Evolutionary conservation across 2,113 vertebrate genomes (phyloP).

Genomic region (Tychaedon coryphoeus): DNA sequence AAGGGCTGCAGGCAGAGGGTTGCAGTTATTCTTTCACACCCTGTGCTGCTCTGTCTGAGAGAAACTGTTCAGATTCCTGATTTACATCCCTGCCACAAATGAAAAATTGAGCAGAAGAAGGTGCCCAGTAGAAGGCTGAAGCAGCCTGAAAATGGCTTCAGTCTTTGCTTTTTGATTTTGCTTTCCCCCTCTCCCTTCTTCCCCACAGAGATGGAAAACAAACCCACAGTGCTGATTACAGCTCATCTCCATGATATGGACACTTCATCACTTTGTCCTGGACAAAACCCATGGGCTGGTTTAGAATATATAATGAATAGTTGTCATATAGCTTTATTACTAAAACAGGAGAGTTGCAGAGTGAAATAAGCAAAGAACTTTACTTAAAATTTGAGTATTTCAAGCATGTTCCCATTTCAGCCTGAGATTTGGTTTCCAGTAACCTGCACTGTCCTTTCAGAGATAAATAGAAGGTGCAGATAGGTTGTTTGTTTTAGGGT

Average conservation of each 20-base stretch:
- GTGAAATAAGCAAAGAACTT: not conserved
- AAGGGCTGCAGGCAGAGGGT: not conserved
- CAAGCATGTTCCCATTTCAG: not conserved
- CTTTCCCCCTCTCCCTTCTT: not conserved
- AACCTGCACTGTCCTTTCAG: not conserved
- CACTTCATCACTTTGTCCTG: not conserved
- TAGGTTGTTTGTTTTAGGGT: not conserved
- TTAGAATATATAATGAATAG: not conserved
- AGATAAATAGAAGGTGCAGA: not conserved
- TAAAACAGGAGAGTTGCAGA: not conserved
- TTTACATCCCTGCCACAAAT: not conserved
- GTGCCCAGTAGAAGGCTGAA: not conserved
- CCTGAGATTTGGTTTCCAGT: not conserved
- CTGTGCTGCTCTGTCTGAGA: not conserved
- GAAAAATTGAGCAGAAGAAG: not conserved
- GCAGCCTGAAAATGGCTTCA: not conserved
- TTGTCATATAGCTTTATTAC: not conserved
- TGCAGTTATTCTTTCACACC: not conserved
- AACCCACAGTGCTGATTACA: not conserved
- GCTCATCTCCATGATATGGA: not conserved
- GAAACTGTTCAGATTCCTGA: not conserved
- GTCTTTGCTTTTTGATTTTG: not conserved
- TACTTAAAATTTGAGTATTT: not conserved
- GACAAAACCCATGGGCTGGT: not conserved
- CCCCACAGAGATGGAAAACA: not conserved